Conservation (phyloP, 2,797 vertebrate species). For the Chelmon rostratus region DNA sequence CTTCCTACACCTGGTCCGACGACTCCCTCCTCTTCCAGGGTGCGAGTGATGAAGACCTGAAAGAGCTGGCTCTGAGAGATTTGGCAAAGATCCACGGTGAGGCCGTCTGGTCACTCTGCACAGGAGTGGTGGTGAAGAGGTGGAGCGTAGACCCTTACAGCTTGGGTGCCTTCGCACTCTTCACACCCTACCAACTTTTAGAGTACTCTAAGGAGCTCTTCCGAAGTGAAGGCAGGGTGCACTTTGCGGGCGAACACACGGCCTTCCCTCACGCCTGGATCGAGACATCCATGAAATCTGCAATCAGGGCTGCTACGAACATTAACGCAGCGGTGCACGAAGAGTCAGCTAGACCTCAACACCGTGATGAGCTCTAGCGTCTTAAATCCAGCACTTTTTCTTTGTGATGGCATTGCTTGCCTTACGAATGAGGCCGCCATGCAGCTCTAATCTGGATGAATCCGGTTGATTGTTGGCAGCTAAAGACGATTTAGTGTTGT, state of each 20-base stretch:
- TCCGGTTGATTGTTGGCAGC: too few species aligned
- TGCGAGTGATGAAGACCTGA: constrained; percentile 48
- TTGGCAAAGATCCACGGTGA: constrained; percentile 82
- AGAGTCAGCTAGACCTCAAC: not conserved
- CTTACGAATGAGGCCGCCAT: too few species aligned
- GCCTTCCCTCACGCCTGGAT: constrained; percentile 87
- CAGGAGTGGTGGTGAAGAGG: constrained; percentile 80
- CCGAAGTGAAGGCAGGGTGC: constrained; percentile 72
- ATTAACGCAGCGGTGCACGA: constrained; percentile 45
- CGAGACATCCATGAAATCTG: constrained; percentile 86
- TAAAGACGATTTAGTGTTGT: too few species aligned
- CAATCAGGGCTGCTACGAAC: constrained; percentile 78
- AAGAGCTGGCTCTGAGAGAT: constrained; percentile 73
- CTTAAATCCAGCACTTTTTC: not conserved
- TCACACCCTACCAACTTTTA: constrained; percentile 80
- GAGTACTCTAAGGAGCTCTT: constrained; percentile 72
- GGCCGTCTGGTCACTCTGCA: constrained; percentile 62
- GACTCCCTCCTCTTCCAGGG: constrained; percentile 56
- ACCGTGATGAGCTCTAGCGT: constrained; percentile 20
- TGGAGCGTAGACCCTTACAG: constrained; percentile 81
- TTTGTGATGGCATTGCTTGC: too few species aligned
- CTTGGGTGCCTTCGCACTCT: constrained; percentile 80
- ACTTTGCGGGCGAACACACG: constrained; percentile 87
- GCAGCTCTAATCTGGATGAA: too few species aligned
- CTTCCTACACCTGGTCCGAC: constrained; percentile 69